A percentile compares a stretch with the other conserved stretches of the same genome.
Evolutionary conservation across 2,888 invertebrate genomes (phyloP).

Genomic region (Heliconius erato): DNA sequence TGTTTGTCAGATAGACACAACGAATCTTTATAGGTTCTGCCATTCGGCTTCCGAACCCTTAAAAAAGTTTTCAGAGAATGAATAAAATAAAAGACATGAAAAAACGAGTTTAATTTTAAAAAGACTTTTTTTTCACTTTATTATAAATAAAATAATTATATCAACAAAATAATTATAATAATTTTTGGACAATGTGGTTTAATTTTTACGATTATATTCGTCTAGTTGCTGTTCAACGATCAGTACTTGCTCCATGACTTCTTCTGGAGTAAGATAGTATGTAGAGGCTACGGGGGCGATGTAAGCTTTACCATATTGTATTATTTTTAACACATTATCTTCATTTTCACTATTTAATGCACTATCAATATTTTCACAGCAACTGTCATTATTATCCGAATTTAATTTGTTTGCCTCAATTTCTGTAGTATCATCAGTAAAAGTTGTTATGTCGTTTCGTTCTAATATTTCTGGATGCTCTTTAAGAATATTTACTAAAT

Average conservation of each 20-base stretch:
- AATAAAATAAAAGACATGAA: not conserved
- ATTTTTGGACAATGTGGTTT: not conserved
- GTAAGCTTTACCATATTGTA: not conserved
- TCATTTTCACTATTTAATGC: not conserved
- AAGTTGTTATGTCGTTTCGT: conserved; percentile 59
- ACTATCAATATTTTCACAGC: not conserved
- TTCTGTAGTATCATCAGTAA: conserved; percentile 49
- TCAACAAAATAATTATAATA: not conserved
- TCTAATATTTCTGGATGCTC: conserved; percentile 68
- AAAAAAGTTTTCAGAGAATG: not conserved
- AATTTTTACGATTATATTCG: conserved; percentile 36
- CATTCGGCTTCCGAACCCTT: not conserved
- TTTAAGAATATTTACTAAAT: conserved; percentile 63
- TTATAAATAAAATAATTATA: too few relatives aligned
- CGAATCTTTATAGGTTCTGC: not conserved
- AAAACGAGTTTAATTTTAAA: not conserved
- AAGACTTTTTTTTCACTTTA: not conserved
- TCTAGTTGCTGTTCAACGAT: conserved; percentile 41
- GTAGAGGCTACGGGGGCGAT: not conserved
- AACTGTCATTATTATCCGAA: not conserved
- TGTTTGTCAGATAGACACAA: too few relatives aligned
- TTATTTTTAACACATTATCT: conserved; percentile 4
- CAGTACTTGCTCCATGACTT: conserved; percentile 41
- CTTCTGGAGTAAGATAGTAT: conserved; percentile 39
- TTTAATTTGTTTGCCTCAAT: not conserved